Evolutionary conservation across 1,140 invertebrate genomes (phyloP), one percentile per base, ranked within the genome.

Genomic region (Drosophila orena): DNA sequence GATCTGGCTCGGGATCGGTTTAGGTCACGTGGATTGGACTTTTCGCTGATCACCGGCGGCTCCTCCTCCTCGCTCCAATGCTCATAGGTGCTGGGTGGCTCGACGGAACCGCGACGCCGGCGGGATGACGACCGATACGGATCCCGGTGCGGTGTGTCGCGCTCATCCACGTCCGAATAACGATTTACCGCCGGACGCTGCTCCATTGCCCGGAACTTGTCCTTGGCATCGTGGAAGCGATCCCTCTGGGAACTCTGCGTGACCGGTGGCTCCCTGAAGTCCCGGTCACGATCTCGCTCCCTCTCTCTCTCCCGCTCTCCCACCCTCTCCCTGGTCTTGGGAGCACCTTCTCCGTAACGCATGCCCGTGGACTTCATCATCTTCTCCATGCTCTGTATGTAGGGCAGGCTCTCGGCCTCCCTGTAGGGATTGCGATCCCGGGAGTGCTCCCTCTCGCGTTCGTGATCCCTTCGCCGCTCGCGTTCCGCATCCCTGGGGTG

Each of bases 191-290:
- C 95, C 69, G 95, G 93, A n/a, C 64, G 43, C 54, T 76, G 83
- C 91, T 97, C 96, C 93, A 97, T 94, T 22, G 95, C 94, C 86
- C 95, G 93, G 81, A 97, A 97, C 92, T 97, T 97, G 85, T 97
- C 96, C 91, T 97, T 97, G 42, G 96, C 96, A 79, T 97, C 96
- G 77, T 96, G 95, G 90, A 97, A 97, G 40, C 59, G 59, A 15
- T 62, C 59, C 6, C 59, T 54, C 37, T 62, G 59, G 6, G 54
- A 38, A 14, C 14, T 34, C 27, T 59, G 59, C 37, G 54, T 0
- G 14, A 37, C 24, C 11, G 53, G 53, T 12, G 53, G 24, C 54
- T 58, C 54, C 24, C 46, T 27, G 17, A 58, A 61, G 6, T 62
- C 38, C 12, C 64, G n/a, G 2, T 70, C 69, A 1, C 61, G 35